Evolutionary conservation across 2,888 invertebrate genomes (phyloP).

Genomic region (Lampropteryx suffumata): DNA sequence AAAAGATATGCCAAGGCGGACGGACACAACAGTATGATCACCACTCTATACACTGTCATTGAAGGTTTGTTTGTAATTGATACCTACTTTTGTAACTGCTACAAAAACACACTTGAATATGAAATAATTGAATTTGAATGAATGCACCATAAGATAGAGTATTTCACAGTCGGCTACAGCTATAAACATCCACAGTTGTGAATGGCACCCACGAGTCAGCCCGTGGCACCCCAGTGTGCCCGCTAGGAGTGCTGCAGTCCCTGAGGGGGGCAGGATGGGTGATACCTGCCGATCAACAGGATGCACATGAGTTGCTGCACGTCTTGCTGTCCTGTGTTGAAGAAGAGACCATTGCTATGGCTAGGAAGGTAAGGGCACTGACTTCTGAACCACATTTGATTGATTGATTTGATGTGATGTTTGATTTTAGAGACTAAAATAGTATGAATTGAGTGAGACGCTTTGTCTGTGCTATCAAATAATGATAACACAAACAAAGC

Average conservation of each 20-base stretch:
- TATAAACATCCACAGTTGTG: slow-evolving; percentile 77
- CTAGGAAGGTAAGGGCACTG: slow-evolving; percentile 74
- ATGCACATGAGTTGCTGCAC: slow-evolving; percentile 96
- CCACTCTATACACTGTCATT: slow-evolving; percentile 88
- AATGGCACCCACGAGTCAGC: slow-evolving; percentile 88
- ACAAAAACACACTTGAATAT: neutral
- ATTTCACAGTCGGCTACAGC: neutral
- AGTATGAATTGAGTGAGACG: too few species aligned
- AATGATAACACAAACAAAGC: too few species aligned
- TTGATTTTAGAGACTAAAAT: too few species aligned
- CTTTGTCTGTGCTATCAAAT: too few species aligned
- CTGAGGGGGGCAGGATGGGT: slow-evolving; percentile 92
- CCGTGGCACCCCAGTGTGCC: slow-evolving; percentile 81
- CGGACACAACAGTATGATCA: slow-evolving; percentile 88
- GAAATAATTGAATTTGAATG: neutral
- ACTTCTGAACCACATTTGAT: too few species aligned
- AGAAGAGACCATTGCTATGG: slow-evolving; percentile 88
- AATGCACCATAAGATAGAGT: neutral
- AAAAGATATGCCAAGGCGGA: slow-evolving; percentile 84
- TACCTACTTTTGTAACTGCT: too few species aligned
- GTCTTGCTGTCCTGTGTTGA: slow-evolving; percentile 94
- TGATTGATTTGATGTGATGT: too few species aligned
- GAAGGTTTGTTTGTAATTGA: slow-evolving; percentile 81
- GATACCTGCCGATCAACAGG: slow-evolving; percentile 95
- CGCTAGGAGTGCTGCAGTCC: slow-evolving; percentile 86